A percentile compares a stretch with the other conserved stretches of the same genome.
Evolutionary conservation across 2,797 vertebrate species (phyloP).

Genomic region (Gallinago stenura): DNA sequence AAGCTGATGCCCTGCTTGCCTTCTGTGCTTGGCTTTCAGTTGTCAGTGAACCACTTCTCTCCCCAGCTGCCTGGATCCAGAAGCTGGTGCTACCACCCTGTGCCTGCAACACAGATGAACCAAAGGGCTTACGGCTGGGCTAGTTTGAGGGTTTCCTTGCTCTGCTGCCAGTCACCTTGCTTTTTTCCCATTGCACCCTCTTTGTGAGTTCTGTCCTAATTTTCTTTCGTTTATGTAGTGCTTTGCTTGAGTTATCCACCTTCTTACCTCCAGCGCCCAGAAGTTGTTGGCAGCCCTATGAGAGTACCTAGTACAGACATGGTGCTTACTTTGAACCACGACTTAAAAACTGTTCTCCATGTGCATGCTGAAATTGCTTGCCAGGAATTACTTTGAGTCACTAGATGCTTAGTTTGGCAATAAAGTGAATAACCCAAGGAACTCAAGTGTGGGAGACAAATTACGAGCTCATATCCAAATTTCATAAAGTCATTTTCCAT

Average conservation of each 20-base stretch:
- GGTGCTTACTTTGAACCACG: not conserved
- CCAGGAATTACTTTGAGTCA: constrained; percentile 45
- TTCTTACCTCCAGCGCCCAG: not conserved
- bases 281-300: not conserved
- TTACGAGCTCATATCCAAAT: constrained; percentile 22
- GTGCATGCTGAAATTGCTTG: not conserved
- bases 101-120: not conserved
- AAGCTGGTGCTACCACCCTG: not conserved
- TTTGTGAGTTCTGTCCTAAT: not conserved
- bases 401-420: constrained; percentile 49
- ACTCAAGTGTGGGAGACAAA: constrained; percentile 32
- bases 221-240: not conserved
- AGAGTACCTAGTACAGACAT: not conserved
- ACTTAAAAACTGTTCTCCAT: not conserved
- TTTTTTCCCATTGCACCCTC: not conserved
- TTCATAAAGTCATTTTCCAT: constrained; percentile 43
- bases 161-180: not conserved
- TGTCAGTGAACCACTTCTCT: not conserved
- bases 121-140: accelerated
- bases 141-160: not conserved
- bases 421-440: constrained; percentile 21
- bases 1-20: not conserved
- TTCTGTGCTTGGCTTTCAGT: not conserved
- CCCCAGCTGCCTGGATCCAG: not conserved
- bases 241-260: not conserved